phyloP scores from a whole-genome alignment of 2,113 vertebrate genomes.

The Turnix velox region DNA sequence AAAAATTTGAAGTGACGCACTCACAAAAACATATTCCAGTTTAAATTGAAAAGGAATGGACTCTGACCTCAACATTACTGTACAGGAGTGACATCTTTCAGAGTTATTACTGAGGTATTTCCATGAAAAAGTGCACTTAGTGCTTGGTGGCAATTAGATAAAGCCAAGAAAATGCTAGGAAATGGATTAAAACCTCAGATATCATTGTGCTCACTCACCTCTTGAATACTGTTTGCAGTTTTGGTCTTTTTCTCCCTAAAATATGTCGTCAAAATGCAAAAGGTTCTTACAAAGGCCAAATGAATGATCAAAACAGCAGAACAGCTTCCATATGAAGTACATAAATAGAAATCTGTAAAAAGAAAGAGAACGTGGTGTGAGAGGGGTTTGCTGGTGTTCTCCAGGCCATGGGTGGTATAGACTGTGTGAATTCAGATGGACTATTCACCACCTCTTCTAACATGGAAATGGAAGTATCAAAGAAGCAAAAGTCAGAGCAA shows the following conservation, averaged over 20 bases:
- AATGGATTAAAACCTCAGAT: fast-evolving
- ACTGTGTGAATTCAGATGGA: background rate
- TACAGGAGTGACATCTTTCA: background rate
- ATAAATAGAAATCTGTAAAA: background rate
- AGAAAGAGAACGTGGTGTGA: background rate
- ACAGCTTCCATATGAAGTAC: background rate
- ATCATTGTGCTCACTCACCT: background rate
- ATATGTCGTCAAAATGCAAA: background rate
- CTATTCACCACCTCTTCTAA: background rate
- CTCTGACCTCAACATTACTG: background rate
- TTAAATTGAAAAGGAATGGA: background rate
- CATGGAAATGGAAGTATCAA: background rate
- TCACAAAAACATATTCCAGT: fast-evolving
- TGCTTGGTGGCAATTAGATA: background rate
- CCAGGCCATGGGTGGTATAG: background rate
- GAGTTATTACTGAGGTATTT: background rate
- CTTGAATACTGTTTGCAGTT: background rate
- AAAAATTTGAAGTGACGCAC: background rate
- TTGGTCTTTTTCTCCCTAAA: background rate
- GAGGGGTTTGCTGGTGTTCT: background rate
- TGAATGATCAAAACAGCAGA: background rate
- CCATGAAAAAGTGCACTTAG: background rate
- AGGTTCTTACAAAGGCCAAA: background rate
- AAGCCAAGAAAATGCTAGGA: background rate
- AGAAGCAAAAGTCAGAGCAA: background rate